phyloP scores from a whole-genome alignment of 2,113 vertebrate species.

The Verasper variegatus region DNA sequence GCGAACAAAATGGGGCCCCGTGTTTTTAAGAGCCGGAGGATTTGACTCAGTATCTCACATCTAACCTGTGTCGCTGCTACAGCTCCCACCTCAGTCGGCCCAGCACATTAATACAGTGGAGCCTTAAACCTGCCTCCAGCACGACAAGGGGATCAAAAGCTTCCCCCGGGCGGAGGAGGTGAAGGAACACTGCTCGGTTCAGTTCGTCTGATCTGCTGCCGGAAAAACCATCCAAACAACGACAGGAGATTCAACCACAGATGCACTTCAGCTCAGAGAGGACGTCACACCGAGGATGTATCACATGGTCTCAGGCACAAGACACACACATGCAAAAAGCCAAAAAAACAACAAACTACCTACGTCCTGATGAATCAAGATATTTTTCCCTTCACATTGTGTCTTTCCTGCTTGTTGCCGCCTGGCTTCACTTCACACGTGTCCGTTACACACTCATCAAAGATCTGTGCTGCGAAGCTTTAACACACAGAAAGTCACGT shows the following conservation, averaged over 20 bases:
- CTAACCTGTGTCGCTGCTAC: slow-evolving; percentile 22
- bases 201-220: slow-evolving; percentile 33
- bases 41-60: slow-evolving; percentile 8
- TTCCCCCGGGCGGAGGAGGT: background rate
- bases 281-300: slow-evolving; percentile 50
- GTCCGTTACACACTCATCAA: slow-evolving; percentile 21
- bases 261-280: slow-evolving; percentile 26
- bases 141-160: slow-evolving; percentile 11
- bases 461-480: slow-evolving; percentile 28
- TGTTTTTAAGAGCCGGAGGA: slow-evolving; percentile 23
- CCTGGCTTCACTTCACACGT: slow-evolving; percentile 30
- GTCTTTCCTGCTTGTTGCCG: background rate
- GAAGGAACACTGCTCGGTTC: background rate
- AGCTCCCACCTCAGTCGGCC: slow-evolving; percentile 11
- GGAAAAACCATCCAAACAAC: slow-evolving; percentile 23
- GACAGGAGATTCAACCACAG: slow-evolving; percentile 40
- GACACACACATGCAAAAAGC: slow-evolving; percentile 56
- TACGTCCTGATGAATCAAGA: slow-evolving; percentile 27
- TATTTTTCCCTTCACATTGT: background rate
- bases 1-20: slow-evolving; percentile 33
- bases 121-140: slow-evolving; percentile 4
- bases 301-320: slow-evolving; percentile 63
- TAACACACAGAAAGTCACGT: slow-evolving; percentile 27
- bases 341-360: slow-evolving; percentile 6
- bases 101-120: slow-evolving; percentile 12